phyloP scores from a whole-genome alignment of 2,888 invertebrate genomes.

The Drosophila pseudotakahashii region DNA sequence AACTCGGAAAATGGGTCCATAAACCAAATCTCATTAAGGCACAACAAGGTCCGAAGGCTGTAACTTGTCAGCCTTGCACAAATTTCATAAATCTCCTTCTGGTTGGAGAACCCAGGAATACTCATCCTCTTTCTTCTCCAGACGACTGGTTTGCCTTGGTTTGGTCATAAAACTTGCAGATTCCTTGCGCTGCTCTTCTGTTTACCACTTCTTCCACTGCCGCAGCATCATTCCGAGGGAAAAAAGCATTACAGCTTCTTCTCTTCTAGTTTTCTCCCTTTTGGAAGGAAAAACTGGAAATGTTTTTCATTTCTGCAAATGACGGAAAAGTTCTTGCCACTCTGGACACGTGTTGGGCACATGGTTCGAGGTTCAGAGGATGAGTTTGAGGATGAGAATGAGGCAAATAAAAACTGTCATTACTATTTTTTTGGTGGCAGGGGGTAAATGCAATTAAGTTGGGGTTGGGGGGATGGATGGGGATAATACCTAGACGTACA shows the following conservation, averaged over 20 bases:
- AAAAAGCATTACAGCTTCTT: slow-evolving; percentile 12
- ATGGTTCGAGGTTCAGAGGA: slow-evolving; percentile 30
- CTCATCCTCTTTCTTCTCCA: slow-evolving; percentile 11
- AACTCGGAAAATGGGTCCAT: slow-evolving; percentile 14
- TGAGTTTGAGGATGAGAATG: slow-evolving; percentile 1
- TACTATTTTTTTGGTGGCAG: slow-evolving; percentile 8
- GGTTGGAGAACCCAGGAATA: slow-evolving; percentile 7
- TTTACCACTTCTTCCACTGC: background rate
- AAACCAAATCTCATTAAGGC: slow-evolving; percentile 44
- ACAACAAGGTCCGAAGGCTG: slow-evolving; percentile 24
- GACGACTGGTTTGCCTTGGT: slow-evolving; percentile 71
- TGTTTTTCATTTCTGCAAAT: slow-evolving; percentile 43
- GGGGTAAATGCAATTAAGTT: slow-evolving; percentile 33
- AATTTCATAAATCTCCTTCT: slow-evolving; percentile 63
- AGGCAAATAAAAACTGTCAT: slow-evolving; percentile 55
- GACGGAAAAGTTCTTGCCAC: slow-evolving; percentile 37
- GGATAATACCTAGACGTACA: slow-evolving; percentile 10
- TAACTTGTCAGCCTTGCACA: slow-evolving; percentile 58
- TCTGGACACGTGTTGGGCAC: slow-evolving; percentile 64
- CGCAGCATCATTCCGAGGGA: slow-evolving; percentile 21
- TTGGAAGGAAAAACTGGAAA: slow-evolving; percentile 34
- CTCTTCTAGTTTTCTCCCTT: slow-evolving; percentile 13
- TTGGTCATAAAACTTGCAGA: slow-evolving; percentile 61
- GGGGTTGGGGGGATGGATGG: slow-evolving; percentile 5
- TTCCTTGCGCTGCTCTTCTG: slow-evolving; percentile 10